Evolutionary conservation across 2,888 invertebrate genomes (phyloP).

Genomic region (Amphipoea lucens): DNA sequence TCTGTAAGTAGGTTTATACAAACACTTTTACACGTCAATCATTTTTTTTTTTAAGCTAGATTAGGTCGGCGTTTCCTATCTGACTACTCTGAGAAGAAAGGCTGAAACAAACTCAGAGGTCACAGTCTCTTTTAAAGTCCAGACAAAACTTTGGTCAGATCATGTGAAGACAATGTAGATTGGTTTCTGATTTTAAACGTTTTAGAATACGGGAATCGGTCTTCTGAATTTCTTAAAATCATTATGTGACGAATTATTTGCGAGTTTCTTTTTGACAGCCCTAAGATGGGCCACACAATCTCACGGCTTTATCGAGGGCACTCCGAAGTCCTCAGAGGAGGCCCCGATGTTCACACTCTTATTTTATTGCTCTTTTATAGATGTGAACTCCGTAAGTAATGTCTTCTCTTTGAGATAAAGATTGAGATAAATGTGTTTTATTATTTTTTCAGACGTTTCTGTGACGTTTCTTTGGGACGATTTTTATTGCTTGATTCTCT

Average conservation of each 20-base stretch:
- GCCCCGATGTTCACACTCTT: constrained; percentile 65
- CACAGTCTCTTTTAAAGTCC: no score
- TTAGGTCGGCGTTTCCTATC: no score
- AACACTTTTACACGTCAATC: no score
- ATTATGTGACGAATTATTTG: not conserved
- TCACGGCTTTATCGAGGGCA: constrained; percentile 67
- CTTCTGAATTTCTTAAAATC: not conserved
- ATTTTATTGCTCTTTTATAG: constrained; percentile 66
- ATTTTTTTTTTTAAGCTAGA: no score
- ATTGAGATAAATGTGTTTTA: constrained; percentile 6
- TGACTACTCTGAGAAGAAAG: no score
- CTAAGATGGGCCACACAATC: constrained; percentile 68
- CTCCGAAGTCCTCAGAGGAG: constrained; percentile 57
- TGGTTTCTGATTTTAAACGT: not conserved
- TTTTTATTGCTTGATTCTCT: constrained; percentile 12
- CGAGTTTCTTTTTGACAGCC: constrained; percentile 67
- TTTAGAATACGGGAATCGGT: not conserved
- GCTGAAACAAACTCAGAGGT: no score
- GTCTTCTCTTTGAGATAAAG: constrained; percentile 30
- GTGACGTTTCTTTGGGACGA: not conserved
- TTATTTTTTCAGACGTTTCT: not conserved
- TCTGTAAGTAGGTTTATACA: no score
- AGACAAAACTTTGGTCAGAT: no score
- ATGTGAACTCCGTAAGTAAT: constrained; percentile 48
- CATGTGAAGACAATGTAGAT: no score